These are phyloP conservation scores for Venustoraphidia nigricollis DNA, from an alignment of 2,888 invertebrate species.

Conservation along the genomic window DNA sequence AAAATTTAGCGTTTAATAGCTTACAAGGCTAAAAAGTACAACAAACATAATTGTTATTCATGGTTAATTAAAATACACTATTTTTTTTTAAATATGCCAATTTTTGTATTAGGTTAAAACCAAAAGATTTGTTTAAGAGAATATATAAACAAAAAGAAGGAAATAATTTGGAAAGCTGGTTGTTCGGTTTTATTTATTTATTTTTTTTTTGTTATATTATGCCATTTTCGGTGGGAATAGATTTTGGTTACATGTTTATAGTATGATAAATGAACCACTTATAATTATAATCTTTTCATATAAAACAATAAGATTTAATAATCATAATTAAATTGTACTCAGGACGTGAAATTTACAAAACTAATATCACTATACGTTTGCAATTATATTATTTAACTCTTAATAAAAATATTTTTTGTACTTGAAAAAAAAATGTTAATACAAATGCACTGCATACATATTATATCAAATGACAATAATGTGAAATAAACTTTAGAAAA, in stretches of 20 bases:
- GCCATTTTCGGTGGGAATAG: background rate
- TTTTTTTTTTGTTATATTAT: background rate
- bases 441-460: background rate
- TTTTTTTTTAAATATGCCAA: background rate
- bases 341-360: conserved; percentile 15
- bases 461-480: background rate
- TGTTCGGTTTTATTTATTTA: background rate
- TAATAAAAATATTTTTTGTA: conserved; percentile 1
- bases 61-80: background rate
- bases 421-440: conserved; percentile 3
- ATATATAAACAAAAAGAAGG: background rate
- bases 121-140: too few species aligned
- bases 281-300: conserved; percentile 1
- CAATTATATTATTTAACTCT: background rate
- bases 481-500: background rate
- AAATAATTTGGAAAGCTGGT: background rate
- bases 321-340: conserved; percentile 16
- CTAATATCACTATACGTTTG: conserved; percentile 21
- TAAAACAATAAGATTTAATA: background rate
- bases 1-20: too few species aligned
- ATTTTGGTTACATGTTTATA: background rate
- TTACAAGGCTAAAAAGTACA: background rate
- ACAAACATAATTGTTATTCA: background rate
- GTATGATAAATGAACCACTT: background rate
- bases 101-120: too few species aligned